phyloP scores from a whole-genome alignment of 2,888 invertebrate genomes.

The Schizotus pectinicornis region DNA sequence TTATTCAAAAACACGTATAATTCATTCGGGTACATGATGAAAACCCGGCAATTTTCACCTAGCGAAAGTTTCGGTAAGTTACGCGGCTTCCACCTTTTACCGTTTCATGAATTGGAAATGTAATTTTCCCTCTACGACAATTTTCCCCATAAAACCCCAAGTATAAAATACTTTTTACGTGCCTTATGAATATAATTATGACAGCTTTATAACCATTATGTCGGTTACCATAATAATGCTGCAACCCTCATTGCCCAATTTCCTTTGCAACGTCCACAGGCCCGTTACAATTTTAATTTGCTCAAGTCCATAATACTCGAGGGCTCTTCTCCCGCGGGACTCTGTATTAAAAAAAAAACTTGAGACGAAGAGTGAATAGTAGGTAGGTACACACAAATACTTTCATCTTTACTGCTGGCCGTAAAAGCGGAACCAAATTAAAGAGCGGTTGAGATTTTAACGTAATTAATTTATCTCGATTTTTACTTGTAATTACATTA shows the following conservation, averaged over 20 bases:
- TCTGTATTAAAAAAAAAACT: slow-evolving; percentile 6
- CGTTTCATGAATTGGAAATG: slow-evolving; percentile 57
- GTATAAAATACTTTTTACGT: slow-evolving; percentile 50
- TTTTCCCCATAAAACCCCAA: slow-evolving; percentile 48
- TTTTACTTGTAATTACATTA: slow-evolving; percentile 24
- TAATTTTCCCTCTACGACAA: slow-evolving; percentile 53
- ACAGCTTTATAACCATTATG: slow-evolving; percentile 44
- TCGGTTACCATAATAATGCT: slow-evolving; percentile 20
- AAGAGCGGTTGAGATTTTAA: slow-evolving; percentile 21
- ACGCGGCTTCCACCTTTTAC: slow-evolving; percentile 30
- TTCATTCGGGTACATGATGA: slow-evolving; percentile 28
- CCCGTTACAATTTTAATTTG: slow-evolving; percentile 19
- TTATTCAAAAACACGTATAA: slow-evolving; percentile 28
- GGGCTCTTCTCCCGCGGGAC: not conserved
- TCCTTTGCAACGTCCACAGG: slow-evolving; percentile 15
- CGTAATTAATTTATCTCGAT: slow-evolving; percentile 23
- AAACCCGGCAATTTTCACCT: slow-evolving; percentile 29
- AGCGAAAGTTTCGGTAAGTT: slow-evolving; percentile 23
- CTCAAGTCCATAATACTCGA: slow-evolving; percentile 9
- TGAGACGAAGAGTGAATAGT: slow-evolving; percentile 2
- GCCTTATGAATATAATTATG: slow-evolving; percentile 52
- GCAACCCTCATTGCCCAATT: slow-evolving; percentile 1
- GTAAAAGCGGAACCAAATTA: slow-evolving; percentile 9
- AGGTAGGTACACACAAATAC: slow-evolving; percentile 19
- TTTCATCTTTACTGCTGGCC: slow-evolving; percentile 9